Conservation (phyloP, 2,888 invertebrate species). For the Pomacea canaliculata region DNA sequence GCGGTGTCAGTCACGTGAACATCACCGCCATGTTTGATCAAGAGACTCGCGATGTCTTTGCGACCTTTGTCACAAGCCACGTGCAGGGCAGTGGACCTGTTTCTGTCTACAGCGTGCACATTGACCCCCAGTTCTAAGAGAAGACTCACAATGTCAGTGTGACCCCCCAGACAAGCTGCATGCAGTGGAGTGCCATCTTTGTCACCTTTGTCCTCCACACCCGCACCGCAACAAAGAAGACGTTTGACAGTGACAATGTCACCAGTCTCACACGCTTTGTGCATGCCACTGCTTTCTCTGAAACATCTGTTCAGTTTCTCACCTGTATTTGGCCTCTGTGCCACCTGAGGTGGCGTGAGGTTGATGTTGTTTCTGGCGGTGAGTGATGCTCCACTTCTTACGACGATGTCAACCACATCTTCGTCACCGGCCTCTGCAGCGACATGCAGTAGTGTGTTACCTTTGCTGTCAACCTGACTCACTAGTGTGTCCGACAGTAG, state of each 20-base stretch:
- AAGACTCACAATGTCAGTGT: slow-evolving; percentile 39
- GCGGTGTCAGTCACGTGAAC: too few species aligned
- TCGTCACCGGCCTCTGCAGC: not conserved
- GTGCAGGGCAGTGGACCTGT: slow-evolving; percentile 48
- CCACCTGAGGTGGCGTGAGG: slow-evolving; percentile 7
- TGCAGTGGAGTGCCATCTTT: slow-evolving; percentile 6
- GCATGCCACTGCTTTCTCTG: not conserved
- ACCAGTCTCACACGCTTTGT: not conserved
- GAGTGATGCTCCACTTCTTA: slow-evolving; percentile 8
- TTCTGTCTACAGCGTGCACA: slow-evolving; percentile 49
- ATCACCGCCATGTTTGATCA: too few species aligned
- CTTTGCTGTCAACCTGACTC: slow-evolving; percentile 4
- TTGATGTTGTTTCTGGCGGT: slow-evolving; percentile 1
- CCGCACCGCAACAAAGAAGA: not conserved
- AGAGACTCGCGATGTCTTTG: slow-evolving; percentile 39
- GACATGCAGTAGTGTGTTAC: slow-evolving; percentile 13
- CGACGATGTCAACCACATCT: not conserved
- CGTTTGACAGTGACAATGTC: not conserved
- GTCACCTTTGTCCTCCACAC: not conserved
- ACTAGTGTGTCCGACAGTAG: slow-evolving; percentile 13
- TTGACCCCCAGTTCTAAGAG: slow-evolving; percentile 48
- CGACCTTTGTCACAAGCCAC: slow-evolving; percentile 48
- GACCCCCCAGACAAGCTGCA: not conserved
- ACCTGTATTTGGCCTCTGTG: not conserved
- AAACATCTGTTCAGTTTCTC: not conserved